Evolutionary conservation across 2,888 invertebrate genomes (phyloP).

Genomic region (Blastobasis lacticolella): DNA sequence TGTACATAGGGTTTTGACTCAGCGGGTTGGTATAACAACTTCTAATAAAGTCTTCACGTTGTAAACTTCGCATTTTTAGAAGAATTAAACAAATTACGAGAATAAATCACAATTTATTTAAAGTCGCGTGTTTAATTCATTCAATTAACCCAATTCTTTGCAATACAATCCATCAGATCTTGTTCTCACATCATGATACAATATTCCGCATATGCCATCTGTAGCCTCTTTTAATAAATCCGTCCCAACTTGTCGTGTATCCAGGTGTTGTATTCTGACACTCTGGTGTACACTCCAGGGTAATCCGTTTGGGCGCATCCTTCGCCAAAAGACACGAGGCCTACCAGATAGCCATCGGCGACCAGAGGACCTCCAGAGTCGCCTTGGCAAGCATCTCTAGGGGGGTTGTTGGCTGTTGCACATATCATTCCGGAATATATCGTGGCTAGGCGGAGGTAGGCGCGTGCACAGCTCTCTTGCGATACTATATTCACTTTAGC

Average conservation of each 20-base stretch:
- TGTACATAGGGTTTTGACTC: too few species aligned
- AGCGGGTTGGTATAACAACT: too few species aligned
- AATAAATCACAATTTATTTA: too few species aligned
- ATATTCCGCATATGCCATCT: too few species aligned
- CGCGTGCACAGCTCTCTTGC: constrained; percentile 41
- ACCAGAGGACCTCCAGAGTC: constrained; percentile 77
- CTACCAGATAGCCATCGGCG: constrained; percentile 53
- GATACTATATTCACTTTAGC: constrained; percentile 51
- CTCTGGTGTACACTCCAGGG: constrained; percentile 74
- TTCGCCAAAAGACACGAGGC: constrained; percentile 75
- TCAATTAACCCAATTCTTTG: too few species aligned
- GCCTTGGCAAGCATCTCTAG: constrained; percentile 67
- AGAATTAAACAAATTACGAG: too few species aligned
- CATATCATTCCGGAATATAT: constrained; percentile 60
- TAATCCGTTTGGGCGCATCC: constrained; percentile 65
- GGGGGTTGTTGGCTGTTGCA: constrained; percentile 40
- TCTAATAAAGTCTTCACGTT: too few species aligned
- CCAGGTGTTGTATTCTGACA: constrained; percentile 53
- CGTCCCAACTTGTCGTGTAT: constrained; percentile 23
- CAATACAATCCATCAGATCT: too few species aligned
- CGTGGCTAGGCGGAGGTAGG: constrained; percentile 43
- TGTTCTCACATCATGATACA: too few species aligned
- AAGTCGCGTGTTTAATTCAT: too few species aligned
- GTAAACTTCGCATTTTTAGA: too few species aligned
- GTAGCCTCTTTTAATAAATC: not conserved